A percentile compares a stretch with the other conserved stretches of the same genome.
These are phyloP conservation scores for Coecobrya sp. DNA, from an alignment of 2,888 invertebrate species.

Conservation along the genomic window DNA sequence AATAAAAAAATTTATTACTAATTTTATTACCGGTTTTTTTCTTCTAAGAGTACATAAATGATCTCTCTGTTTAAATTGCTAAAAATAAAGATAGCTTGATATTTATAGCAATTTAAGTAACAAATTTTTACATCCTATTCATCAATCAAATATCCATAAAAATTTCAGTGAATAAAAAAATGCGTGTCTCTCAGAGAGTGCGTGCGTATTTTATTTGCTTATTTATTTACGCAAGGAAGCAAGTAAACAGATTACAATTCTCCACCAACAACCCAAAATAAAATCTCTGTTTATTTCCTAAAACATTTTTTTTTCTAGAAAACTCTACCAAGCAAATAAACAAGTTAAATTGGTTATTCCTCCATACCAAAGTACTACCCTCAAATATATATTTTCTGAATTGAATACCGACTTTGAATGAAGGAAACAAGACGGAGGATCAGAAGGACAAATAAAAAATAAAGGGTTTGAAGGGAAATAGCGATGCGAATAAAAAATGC, in stretches of 20 bases:
- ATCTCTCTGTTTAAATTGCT: too few species aligned
- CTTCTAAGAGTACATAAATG: background rate
- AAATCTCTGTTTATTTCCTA: too few species aligned
- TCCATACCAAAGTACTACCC: too few species aligned
- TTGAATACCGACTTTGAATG: background rate
- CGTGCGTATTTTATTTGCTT: background rate
- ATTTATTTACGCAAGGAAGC: background rate
- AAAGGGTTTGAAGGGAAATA: background rate
- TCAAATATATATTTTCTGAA: background rate
- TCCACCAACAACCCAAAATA: background rate
- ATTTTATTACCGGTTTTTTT: background rate
- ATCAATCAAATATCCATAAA: background rate
- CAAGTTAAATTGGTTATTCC: slow-evolving; percentile 19
- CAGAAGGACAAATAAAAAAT: too few species aligned
- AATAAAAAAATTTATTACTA: background rate
- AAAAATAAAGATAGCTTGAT: too few species aligned
- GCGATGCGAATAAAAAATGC: slow-evolving; percentile 24
- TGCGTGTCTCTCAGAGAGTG: too few species aligned
- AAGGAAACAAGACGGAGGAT: background rate
- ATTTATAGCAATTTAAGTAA: too few species aligned
- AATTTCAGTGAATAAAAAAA: too few species aligned
- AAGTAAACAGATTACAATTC: background rate
- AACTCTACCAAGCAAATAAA: slow-evolving; percentile 11
- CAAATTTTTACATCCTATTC: background rate
- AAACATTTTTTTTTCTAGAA: background rate